Conservation (phyloP, 2,113 vertebrate genomes). For the Circaetus gallicus region DNA sequence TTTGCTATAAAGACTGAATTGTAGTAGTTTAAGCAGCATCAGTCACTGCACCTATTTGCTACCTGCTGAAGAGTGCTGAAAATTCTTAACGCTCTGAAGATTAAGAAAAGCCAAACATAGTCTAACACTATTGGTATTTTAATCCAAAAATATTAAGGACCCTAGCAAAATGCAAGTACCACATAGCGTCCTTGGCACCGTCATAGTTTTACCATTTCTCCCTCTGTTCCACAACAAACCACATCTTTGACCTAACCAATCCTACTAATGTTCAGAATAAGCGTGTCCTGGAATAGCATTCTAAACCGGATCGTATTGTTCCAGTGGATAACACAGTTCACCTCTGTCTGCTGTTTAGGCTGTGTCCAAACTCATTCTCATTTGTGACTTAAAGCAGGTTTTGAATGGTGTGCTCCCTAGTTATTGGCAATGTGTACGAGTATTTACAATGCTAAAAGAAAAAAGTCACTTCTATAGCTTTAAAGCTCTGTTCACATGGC, state of each 20-base stretch:
- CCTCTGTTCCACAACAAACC: neutral
- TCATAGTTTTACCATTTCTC: neutral
- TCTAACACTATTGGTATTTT: neutral
- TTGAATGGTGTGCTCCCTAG: neutral
- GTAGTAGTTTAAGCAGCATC: neutral
- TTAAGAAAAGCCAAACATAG: neutral
- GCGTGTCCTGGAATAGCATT: neutral
- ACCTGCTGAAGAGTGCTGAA: neutral
- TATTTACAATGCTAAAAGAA: neutral
- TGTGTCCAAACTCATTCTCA: neutral
- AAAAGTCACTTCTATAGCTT: neutral
- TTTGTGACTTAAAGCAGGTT: neutral
- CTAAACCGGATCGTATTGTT: neutral
- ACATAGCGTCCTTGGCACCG: neutral
- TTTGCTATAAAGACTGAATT: neutral
- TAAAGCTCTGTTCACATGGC: neutral
- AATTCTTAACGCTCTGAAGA: neutral
- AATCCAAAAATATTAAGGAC: neutral
- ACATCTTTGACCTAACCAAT: neutral
- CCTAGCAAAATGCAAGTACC: neutral
- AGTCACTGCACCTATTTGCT: neutral
- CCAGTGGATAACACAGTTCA: neutral
- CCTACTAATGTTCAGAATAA: neutral
- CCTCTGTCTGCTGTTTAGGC: neutral
- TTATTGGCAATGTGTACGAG: fast-evolving